These are phyloP conservation scores for Chloroceryle amazona DNA, from an alignment of 2,797 vertebrate species.

Conservation along the genomic window DNA sequence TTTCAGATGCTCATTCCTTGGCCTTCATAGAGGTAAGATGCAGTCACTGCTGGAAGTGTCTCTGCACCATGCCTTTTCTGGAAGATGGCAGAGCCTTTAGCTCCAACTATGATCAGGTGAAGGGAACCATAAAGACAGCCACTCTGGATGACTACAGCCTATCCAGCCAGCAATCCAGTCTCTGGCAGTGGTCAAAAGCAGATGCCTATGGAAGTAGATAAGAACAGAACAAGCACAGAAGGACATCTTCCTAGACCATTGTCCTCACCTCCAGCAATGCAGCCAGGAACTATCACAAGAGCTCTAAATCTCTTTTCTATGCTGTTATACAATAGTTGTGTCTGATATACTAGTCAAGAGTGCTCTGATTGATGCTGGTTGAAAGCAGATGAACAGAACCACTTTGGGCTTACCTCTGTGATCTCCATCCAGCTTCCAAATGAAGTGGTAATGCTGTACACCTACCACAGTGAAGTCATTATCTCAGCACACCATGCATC, in stretches of 20 bases:
- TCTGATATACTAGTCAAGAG: neutral
- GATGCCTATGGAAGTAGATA: neutral
- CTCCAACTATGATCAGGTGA: neutral
- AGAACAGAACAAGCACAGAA: neutral
- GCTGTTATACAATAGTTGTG: neutral
- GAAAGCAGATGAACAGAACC: neutral
- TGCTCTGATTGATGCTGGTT: neutral
- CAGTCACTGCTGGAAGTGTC: neutral
- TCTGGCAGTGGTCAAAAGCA: neutral
- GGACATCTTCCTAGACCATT: neutral
- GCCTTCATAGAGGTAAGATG: neutral
- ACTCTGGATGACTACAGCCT: neutral
- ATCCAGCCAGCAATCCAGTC: neutral
- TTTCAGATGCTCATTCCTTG: neutral
- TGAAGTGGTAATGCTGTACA: neutral
- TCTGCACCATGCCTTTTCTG: neutral
- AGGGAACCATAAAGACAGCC: neutral
- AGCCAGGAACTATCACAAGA: neutral
- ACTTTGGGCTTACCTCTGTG: neutral
- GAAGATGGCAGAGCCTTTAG: neutral
- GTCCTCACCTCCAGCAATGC: neutral
- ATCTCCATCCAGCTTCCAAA: neutral
- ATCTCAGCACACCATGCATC: neutral
- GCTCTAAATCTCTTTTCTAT: neutral
- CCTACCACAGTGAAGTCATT: rapidly evolving